A percentile compares a stretch with the other conserved stretches of the same genome.
These are phyloP conservation scores for Daubentonia madagascariensis DNA, from an alignment of 2,113 vertebrate genomes.

Conservation along the genomic window DNA sequence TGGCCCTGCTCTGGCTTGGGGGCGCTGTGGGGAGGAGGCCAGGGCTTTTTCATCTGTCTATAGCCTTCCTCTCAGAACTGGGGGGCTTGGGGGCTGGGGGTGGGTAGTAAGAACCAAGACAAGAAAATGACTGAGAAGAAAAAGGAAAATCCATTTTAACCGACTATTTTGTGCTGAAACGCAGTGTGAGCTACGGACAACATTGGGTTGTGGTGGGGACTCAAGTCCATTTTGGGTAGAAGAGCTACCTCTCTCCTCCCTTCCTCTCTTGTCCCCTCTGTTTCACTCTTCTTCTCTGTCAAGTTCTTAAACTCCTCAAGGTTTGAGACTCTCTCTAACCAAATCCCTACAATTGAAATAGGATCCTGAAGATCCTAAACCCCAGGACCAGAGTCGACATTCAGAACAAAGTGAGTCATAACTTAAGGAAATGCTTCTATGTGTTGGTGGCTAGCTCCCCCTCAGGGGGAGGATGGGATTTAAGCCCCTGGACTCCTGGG, in stretches of 20 bases:
- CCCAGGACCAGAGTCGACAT: not conserved
- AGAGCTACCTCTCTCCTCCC: not conserved
- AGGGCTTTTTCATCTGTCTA: not conserved
- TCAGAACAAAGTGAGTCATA: not conserved
- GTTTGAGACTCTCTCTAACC: not conserved
- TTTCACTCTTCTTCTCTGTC: not conserved
- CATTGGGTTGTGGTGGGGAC: not conserved
- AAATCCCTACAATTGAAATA: not conserved
- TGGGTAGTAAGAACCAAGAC: not conserved
- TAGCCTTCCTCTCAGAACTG: not conserved
- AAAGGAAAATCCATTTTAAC: not conserved
- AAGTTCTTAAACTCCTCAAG: not conserved
- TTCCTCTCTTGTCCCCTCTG: not conserved
- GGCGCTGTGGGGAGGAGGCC: not conserved
- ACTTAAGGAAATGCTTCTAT: not conserved
- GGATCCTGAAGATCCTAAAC: not conserved
- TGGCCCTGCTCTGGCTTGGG: not conserved
- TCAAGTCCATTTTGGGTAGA: not conserved
- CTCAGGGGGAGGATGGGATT: rapidly evolving
- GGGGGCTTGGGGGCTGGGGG: not conserved
- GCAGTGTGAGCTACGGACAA: not conserved
- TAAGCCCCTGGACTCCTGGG: not conserved
- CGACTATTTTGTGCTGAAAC: not conserved
- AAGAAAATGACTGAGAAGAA: not conserved
- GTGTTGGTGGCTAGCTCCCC: not conserved